A percentile compares a stretch with the other conserved stretches of the same genome.
Evolutionary conservation across 1,140 invertebrate genomes (phyloP).

Genomic region (Chlorops oryzae): DNA sequence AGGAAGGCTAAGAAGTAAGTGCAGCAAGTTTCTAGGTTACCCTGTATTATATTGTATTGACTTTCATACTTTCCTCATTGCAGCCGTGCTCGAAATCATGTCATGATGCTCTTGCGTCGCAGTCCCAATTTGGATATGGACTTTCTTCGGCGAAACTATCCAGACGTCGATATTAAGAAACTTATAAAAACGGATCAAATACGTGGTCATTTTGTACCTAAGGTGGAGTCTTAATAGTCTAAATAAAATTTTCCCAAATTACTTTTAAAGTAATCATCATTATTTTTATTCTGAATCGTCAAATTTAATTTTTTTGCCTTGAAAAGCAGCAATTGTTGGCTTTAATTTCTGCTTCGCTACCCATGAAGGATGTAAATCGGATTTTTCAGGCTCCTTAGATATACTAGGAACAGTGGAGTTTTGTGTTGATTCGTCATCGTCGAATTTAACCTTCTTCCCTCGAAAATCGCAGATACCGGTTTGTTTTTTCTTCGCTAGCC

Average conservation of each 20-base stretch:
- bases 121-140: slow-evolving; percentile 73
- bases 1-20: slow-evolving; percentile 53
- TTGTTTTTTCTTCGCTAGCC: slow-evolving; percentile 52
- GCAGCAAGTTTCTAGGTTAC: not conserved
- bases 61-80: slow-evolving; percentile 34
- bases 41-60: not conserved
- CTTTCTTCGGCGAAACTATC: slow-evolving; percentile 65
- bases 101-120: slow-evolving; percentile 60
- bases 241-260: not conserved
- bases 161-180: slow-evolving; percentile 68
- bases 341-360: slow-evolving; percentile 52
- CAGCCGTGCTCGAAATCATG: slow-evolving; percentile 60
- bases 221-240: slow-evolving; percentile 28
- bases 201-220: slow-evolving; percentile 56
- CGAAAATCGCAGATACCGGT: slow-evolving; percentile 24
- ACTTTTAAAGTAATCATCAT: slow-evolving; percentile 1
- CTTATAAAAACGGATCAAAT: slow-evolving; percentile 52
- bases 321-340: slow-evolving; percentile 34
- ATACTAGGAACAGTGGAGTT: not conserved
- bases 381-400: slow-evolving; percentile 11
- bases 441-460: slow-evolving; percentile 44
- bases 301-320: slow-evolving; percentile 47
- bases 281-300: slow-evolving; percentile 15
- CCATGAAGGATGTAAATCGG: slow-evolving; percentile 58
- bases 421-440: slow-evolving; percentile 21